Evolutionary conservation across 1,140 invertebrate genomes (phyloP), one percentile per base, ranked within the genome.

Genomic region (Myzus persicae): DNA sequence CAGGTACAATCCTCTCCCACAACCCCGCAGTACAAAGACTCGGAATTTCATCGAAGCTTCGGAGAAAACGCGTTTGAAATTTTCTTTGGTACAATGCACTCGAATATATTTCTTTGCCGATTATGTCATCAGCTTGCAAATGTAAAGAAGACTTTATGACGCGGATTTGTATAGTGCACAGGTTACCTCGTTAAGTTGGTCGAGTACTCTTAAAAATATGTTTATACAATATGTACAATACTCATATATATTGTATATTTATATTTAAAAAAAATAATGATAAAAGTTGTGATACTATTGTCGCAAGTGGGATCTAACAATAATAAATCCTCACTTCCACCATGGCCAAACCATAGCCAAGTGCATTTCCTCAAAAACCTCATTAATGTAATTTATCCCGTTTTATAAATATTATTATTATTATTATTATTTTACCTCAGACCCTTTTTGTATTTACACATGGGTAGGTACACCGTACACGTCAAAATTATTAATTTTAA

Each of bases 81-180:
- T n/a, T 67, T 67, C 38, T 22, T 36, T 31, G 89, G 51, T 90
- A n/a, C 51, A 90, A 67, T n/a, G 51, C 51, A 67, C 54, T 42
- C 40, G 26, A 67, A 42, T 42, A 42, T 67, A 90, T 67, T 90
- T 90, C 89, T 90, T 90, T 90, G 89, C 51, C 51, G 89, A 90
- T 90, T 42, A 90, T 67, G 14, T 59, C 89, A 67, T 90, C 51
- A 42, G 38, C 51, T 42, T 26, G 38, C 31, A 24, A 51, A 89
- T 48, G n/a, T 24, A 48, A 88, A 48, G 46, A 7, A 59, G 38
- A 90, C 26, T 6, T 90, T 89, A 54, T 54, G 48, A 90, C 36
- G 36, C 48, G 24, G 88, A 42, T 54, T 51, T 89, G 8, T 89
- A 89, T 89, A 40, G 24, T 54, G 5, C 14, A 89, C 46, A 54